Evolutionary conservation across 2,113 vertebrate genomes (phyloP).

Genomic region (Corythaeola cristata): DNA sequence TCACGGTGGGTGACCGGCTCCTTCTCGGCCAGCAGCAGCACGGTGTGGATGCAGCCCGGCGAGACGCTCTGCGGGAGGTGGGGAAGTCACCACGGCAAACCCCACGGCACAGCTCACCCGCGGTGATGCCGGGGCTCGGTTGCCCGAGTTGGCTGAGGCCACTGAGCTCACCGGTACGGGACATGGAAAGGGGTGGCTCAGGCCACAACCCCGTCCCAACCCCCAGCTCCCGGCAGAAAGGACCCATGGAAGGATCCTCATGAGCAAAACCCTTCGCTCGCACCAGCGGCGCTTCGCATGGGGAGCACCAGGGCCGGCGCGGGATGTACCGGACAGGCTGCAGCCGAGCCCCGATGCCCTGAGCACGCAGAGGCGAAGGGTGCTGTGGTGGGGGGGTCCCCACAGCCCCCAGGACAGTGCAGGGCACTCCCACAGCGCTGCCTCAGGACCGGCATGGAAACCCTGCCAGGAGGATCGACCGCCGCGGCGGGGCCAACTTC

Average conservation of each 20-base stretch:
- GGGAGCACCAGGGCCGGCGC: accelerated
- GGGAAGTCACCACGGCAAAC: background rate
- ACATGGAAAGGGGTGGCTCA: accelerated
- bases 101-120: accelerated
- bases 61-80: slow-evolving; percentile 55
- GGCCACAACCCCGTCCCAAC: background rate
- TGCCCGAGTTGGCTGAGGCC: background rate
- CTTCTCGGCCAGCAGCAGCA: slow-evolving; percentile 86
- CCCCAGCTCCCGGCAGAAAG: background rate
- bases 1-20: slow-evolving; percentile 77
- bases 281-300: accelerated
- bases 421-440: background rate
- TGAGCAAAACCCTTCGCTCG: background rate
- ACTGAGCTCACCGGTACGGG: background rate
- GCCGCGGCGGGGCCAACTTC: accelerated
- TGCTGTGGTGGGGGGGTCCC: background rate
- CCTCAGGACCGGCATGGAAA: background rate
- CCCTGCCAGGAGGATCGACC: background rate
- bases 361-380: background rate
- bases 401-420: accelerated
- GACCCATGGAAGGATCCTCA: background rate
- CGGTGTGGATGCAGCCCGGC: slow-evolving; percentile 75
- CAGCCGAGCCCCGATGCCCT: background rate
- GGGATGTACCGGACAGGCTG: accelerated
- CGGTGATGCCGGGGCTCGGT: accelerated